Evolutionary conservation across 2,797 vertebrate genomes (phyloP).

Genomic region (Morus bassanus): DNA sequence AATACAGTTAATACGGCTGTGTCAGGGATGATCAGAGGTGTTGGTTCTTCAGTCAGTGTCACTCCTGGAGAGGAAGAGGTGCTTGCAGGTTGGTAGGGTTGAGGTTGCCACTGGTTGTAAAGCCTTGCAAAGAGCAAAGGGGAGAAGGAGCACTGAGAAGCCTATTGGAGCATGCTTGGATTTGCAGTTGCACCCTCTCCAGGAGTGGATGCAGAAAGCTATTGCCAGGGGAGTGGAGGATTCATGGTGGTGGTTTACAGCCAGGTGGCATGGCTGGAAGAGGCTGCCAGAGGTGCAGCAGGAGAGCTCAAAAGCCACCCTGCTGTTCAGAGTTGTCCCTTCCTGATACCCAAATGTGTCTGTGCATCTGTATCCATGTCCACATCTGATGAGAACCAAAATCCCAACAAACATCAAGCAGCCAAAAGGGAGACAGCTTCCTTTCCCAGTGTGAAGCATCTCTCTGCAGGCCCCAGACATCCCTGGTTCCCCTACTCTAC

Average conservation of each 20-base stretch:
- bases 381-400: constrained; percentile 6
- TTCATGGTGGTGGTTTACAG: neutral
- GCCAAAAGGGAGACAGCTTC: neutral
- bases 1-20: neutral
- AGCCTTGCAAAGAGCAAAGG: neutral
- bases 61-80: neutral
- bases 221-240: rapidly evolving
- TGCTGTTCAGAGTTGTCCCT: neutral
- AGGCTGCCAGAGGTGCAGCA: neutral
- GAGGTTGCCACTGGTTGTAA: neutral
- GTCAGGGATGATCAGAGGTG: neutral
- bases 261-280: neutral
- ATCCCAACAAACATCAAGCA: neutral
- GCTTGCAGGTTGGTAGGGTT: neutral
- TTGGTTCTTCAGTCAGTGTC: neutral
- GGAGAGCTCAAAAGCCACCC: neutral
- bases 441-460: neutral
- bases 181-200: neutral
- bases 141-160: neutral
- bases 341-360: rapidly evolving
- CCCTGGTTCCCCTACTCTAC: neutral
- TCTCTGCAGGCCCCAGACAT: neutral
- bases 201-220: neutral
- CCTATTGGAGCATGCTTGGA: neutral
- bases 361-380: neutral